Conservation (phyloP, 2,113 vertebrate species). For the Psophia crepitans region DNA sequence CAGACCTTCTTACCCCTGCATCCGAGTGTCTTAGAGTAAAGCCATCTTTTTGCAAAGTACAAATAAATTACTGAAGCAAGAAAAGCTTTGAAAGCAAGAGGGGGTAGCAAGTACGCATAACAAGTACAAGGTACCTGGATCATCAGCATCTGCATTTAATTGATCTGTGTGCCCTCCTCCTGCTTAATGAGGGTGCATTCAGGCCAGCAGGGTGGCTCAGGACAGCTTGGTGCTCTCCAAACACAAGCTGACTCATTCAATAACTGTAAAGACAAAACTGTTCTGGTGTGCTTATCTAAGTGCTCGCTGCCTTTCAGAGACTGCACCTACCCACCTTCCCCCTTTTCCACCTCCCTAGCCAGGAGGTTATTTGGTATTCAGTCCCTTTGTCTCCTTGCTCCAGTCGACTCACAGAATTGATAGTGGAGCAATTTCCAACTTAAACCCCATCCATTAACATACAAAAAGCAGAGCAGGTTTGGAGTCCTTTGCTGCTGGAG, state of each 20-base stretch:
- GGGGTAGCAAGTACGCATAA: neutral
- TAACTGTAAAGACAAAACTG: neutral
- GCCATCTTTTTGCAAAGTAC: neutral
- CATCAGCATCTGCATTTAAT: neutral
- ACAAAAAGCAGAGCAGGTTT: neutral
- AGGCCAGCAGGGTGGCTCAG: neutral
- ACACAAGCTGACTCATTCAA: neutral
- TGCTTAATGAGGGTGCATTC: neutral
- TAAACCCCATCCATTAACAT: slow-evolving; percentile 4
- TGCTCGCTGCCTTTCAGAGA: neutral
- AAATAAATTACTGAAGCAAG: neutral
- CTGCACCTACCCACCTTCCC: neutral
- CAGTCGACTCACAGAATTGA: neutral
- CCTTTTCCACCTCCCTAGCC: neutral
- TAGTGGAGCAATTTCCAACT: slow-evolving; percentile 19
- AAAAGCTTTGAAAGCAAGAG: neutral
- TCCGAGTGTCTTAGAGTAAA: neutral
- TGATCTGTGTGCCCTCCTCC: neutral
- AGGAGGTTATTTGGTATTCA: neutral
- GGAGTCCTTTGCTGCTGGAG: neutral
- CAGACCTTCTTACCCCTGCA: neutral
- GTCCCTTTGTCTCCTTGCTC: slow-evolving; percentile 9
- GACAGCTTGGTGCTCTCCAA: neutral
- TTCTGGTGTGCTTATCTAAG: neutral
- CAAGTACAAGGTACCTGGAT: neutral